Base-by-base conservation (phyloP, 2,113 vertebrate genomes). In the Eudyptes chrysolophus region DNA sequence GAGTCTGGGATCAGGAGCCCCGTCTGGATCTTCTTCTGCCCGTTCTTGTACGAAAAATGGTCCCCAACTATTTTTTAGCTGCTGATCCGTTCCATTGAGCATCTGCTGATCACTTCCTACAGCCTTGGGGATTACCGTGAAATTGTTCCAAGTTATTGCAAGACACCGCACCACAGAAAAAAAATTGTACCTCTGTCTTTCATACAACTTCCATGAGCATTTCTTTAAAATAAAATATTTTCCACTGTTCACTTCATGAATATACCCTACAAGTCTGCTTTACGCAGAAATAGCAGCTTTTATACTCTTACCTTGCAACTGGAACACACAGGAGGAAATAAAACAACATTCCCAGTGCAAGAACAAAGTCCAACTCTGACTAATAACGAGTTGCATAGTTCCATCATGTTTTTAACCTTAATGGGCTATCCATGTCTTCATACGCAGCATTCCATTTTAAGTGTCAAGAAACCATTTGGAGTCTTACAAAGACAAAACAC, bases 1-100 rank as follows among this genome's bases (percentile, higher is more conserved):
- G 24, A 40, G 22, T 1, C 24, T 24, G 38, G 15, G 25, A 48
- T 48, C 55, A 55, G 38, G 46, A 51, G 2, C 18, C 19, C 61
- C 10, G 6, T 11, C 44, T 34, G 13, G 17, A 57, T n/a, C 46
- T 55, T n/a, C n/a, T 54, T 48, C 11, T 38, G 27, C 19, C 10
- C 1, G 0, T 21, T n/a, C 32, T 46, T 10, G 3, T 5, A 51
- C 4, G 13, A 66, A 38, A 72, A 55, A 60, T 0, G 2, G 57
- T 40, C n/a, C 55, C 51, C 15, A 10, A 15, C 16, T 64, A 20
- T 34, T 69, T 62, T 46, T 29, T 21, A 25, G 49, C 54, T 72
- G 36, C 29, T 46, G 15, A 49, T 14, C 22, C 38, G 42, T 25
- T 61, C 25, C 21, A 44, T 27, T 6, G 17, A 69, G 48, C 17